Percentiles rank a stretch among this genome's conserved stretches.
Conservation (phyloP, 2,888 invertebrate species). For the Osmoderma eremita region DNA sequence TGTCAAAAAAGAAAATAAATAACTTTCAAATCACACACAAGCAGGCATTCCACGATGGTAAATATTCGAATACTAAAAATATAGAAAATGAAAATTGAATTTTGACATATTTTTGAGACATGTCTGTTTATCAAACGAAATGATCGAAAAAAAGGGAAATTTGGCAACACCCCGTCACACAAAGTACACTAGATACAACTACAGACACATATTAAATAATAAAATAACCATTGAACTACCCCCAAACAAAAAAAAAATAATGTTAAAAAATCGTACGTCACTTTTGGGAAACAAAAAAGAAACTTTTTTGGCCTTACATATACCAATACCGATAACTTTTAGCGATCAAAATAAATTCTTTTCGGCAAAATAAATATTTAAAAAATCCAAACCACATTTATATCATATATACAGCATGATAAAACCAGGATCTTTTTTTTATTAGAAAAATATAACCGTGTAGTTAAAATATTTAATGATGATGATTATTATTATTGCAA, state of each 20-base stretch:
- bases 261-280: constrained; percentile 39
- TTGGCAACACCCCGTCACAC: constrained; percentile 14
- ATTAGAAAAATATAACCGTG: constrained; percentile 45
- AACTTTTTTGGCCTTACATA: constrained; percentile 7
- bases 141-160: constrained; percentile 32
- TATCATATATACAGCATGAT: too few species aligned
- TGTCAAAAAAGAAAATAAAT: constrained; percentile 4
- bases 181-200: not conserved
- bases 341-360: not conserved
- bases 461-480: constrained; percentile 41
- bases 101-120: not conserved
- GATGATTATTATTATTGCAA: constrained; percentile 18
- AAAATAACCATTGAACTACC: constrained; percentile 5
- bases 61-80: not conserved
- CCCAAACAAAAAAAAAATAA: constrained; percentile 25
- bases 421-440: too few species aligned
- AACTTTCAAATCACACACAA: not conserved
- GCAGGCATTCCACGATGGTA: constrained; percentile 6
- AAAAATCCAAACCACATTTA: constrained; percentile 6
- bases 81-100: constrained; percentile 14
- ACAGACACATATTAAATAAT: not conserved
- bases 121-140: constrained; percentile 5
- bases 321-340: constrained; percentile 3
- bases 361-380: not conserved
- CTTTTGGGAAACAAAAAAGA: constrained; percentile 44